These are phyloP conservation scores for Catonia carolina DNA, from an alignment of 2,888 invertebrate species.

Conservation along the genomic window DNA sequence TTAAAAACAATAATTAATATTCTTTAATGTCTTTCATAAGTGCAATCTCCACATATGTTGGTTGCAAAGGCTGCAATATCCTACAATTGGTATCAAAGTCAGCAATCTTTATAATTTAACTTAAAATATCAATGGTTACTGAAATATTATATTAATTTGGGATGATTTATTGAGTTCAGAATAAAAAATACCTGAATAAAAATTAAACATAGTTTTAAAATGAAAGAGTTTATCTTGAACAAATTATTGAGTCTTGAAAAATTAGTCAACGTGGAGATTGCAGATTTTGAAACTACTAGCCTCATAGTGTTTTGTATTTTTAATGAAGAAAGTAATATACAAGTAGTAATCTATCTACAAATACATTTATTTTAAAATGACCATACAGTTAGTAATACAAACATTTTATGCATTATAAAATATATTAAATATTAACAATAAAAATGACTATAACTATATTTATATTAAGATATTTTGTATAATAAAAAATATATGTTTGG, in stretches of 20 bases:
- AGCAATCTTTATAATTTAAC: not conserved
- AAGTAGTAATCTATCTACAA: too few relatives aligned
- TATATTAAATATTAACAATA: too few relatives aligned
- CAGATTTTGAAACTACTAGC: not conserved
- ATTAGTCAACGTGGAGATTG: slow-evolving; percentile 1
- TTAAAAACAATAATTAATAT: too few relatives aligned
- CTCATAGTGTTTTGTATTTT: not conserved
- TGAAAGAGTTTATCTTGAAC: not conserved
- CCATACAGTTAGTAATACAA: not conserved
- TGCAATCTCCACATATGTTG: not conserved
- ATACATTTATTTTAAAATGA: not conserved
- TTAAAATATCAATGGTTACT: not conserved
- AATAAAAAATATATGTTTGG: too few relatives aligned
- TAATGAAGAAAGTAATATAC: too few relatives aligned
- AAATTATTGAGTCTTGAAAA: slow-evolving; percentile 5
- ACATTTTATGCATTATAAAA: too few relatives aligned
- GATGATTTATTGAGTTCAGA: not conserved
- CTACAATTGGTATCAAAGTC: slow-evolving; percentile 1
- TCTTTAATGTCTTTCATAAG: too few relatives aligned
- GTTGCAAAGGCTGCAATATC: not conserved
- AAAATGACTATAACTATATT: too few relatives aligned
- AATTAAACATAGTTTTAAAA: not conserved
- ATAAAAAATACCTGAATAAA: not conserved
- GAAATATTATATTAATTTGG: not conserved
- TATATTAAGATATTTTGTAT: too few relatives aligned